These are phyloP conservation scores for Desmophyllum pertusum DNA, from an alignment of 92 coral and sea anemone genomes.

Conservation along the genomic window DNA sequence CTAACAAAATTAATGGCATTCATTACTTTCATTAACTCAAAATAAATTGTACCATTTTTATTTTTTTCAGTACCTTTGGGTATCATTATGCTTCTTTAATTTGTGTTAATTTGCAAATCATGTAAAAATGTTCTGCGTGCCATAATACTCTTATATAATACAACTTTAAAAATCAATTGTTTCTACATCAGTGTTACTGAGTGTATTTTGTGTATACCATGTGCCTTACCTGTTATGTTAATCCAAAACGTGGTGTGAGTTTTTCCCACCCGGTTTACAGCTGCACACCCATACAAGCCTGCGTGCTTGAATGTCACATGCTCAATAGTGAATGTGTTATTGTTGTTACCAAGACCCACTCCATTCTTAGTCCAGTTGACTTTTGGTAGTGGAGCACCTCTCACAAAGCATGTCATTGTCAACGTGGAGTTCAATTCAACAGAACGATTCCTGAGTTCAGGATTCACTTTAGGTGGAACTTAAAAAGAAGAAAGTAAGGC, in stretches of 20 bases:
- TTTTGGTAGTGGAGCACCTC: background rate
- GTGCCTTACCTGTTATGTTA: conserved; percentile 8
- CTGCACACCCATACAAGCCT: background rate
- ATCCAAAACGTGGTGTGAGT: background rate
- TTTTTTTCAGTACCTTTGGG: too few relatives aligned
- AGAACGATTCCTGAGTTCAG: background rate
- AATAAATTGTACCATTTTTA: too few relatives aligned
- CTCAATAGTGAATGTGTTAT: background rate
- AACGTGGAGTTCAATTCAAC: background rate
- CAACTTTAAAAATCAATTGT: too few relatives aligned
- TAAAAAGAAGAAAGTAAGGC: background rate
- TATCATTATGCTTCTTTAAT: too few relatives aligned
- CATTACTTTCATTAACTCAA: too few relatives aligned
- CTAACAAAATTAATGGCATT: too few relatives aligned
- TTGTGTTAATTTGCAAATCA: too few relatives aligned
- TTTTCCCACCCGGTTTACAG: background rate
- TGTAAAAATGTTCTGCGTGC: too few relatives aligned
- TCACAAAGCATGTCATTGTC: background rate
- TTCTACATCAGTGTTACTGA: too few relatives aligned
- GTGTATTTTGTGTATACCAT: too few relatives aligned
- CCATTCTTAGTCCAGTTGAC: background rate
- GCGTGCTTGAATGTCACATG: background rate
- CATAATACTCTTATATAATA: too few relatives aligned
- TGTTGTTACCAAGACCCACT: background rate
- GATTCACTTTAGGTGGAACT: background rate